Evolutionary conservation across 2,113 vertebrate genomes (phyloP).

Genomic region (Strigops habroptila): DNA sequence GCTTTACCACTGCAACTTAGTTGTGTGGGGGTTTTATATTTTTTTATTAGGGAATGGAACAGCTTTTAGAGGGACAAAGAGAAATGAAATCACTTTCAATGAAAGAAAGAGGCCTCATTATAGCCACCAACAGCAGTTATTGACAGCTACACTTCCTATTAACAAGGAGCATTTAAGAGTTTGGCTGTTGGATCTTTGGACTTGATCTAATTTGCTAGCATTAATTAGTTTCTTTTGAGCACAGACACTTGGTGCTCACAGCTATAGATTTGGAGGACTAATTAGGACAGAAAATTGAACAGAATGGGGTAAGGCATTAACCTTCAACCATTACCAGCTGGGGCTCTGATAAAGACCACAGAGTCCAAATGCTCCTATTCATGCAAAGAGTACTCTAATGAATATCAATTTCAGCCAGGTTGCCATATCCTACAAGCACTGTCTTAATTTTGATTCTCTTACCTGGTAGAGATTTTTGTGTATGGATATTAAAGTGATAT

Average conservation of each 20-base stretch:
- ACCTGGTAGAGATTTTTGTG: slow-evolving; percentile 44
- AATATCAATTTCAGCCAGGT: slow-evolving; percentile 82
- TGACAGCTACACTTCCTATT: slow-evolving; percentile 86
- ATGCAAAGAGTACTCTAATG: slow-evolving; percentile 79
- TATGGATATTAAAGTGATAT: not conserved
- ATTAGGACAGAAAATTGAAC: slow-evolving; percentile 88
- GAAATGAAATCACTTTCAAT: slow-evolving; percentile 92
- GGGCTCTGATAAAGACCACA: slow-evolving; percentile 85
- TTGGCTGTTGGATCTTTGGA: slow-evolving; percentile 87
- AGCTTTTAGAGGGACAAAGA: slow-evolving; percentile 82
- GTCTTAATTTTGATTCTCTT: slow-evolving; percentile 60
- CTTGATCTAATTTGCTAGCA: slow-evolving; percentile 97
- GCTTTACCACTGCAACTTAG: slow-evolving; percentile 64
- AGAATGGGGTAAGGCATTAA: slow-evolving; percentile 84
- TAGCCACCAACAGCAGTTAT: slow-evolving; percentile 86
- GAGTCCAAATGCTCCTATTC: slow-evolving; percentile 90
- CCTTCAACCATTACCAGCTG: slow-evolving; percentile 91
- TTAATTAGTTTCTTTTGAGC: slow-evolving; percentile 92
- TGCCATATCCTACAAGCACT: slow-evolving; percentile 60
- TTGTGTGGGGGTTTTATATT: slow-evolving; percentile 22
- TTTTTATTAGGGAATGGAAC: slow-evolving; percentile 71
- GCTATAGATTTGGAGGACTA: slow-evolving; percentile 88
- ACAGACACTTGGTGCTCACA: slow-evolving; percentile 87
- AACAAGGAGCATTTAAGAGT: slow-evolving; percentile 87
- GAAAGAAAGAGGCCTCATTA: slow-evolving; percentile 87